Evolutionary conservation across 1,140 invertebrate species (phyloP).

Genomic region (Battus philenor): DNA sequence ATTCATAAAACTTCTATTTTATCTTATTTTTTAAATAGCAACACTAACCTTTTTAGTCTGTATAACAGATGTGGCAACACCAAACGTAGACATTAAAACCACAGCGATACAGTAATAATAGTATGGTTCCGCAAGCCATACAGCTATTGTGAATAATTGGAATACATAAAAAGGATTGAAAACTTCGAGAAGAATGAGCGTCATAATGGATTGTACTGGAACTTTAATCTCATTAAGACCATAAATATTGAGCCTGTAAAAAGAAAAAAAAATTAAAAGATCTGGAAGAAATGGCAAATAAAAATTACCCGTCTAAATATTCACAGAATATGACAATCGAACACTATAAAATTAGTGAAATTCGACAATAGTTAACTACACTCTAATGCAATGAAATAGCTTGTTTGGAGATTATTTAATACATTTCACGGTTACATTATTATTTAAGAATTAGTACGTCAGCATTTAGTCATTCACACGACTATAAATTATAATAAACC

Average conservation of each 20-base stretch:
- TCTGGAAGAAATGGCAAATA: too few species aligned
- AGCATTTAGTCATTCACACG: too few species aligned
- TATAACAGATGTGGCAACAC: slow-evolving; percentile 87
- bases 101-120: slow-evolving; percentile 92
- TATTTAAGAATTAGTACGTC: too few species aligned
- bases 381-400: too few species aligned
- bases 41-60: slow-evolving; percentile 86
- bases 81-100: slow-evolving; percentile 90
- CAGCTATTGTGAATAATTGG: slow-evolving; percentile 89
- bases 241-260: slow-evolving; percentile 82
- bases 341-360: too few species aligned
- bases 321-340: too few species aligned
- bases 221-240: slow-evolving; percentile 89
- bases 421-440: too few species aligned
- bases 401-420: too few species aligned
- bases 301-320: too few species aligned
- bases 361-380: too few species aligned
- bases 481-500: too few species aligned
- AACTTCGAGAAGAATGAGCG: slow-evolving; percentile 85
- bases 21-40: background rate
- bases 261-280: too few species aligned
- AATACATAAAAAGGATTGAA: slow-evolving; percentile 98
- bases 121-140: slow-evolving; percentile 90
- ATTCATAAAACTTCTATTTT: background rate
- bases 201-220: slow-evolving; percentile 82